These are phyloP conservation scores for Malurus cyaneus DNA, from an alignment of 2,113 vertebrate genomes.

Conservation along the genomic window DNA sequence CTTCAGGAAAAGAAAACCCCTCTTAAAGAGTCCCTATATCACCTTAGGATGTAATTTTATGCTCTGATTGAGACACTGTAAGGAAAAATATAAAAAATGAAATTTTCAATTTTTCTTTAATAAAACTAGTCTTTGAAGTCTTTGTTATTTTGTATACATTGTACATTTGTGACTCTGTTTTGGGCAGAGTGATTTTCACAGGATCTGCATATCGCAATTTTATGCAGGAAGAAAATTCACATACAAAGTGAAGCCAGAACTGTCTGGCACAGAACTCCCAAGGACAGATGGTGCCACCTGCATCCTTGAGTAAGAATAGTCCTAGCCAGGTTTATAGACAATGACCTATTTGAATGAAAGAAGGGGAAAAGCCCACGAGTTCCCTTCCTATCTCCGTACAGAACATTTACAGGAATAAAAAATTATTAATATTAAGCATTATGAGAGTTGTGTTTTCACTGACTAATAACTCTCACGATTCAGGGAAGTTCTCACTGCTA, in stretches of 20 bases:
- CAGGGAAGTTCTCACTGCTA: not conserved
- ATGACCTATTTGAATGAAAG: slow-evolving; percentile 52
- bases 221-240: slow-evolving; percentile 40
- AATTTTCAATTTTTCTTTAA: not conserved
- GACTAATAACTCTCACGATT: not conserved
- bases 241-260: slow-evolving; percentile 46
- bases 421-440: not conserved
- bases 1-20: not conserved
- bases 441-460: not conserved
- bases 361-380: rapidly evolving
- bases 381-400: not conserved
- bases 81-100: not conserved
- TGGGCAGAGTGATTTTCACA: not conserved
- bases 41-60: not conserved
- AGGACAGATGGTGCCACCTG: slow-evolving; percentile 69
- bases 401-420: not conserved
- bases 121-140: not conserved
- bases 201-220: slow-evolving; percentile 32
- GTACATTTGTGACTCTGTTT: not conserved
- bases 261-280: slow-evolving; percentile 13
- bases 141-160: not conserved
- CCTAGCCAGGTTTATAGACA: slow-evolving; percentile 52
- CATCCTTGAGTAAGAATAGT: not conserved
- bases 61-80: not conserved
- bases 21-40: not conserved